Conservation (phyloP, 2,797 vertebrate species). For the Melopsittacus undulatus region DNA sequence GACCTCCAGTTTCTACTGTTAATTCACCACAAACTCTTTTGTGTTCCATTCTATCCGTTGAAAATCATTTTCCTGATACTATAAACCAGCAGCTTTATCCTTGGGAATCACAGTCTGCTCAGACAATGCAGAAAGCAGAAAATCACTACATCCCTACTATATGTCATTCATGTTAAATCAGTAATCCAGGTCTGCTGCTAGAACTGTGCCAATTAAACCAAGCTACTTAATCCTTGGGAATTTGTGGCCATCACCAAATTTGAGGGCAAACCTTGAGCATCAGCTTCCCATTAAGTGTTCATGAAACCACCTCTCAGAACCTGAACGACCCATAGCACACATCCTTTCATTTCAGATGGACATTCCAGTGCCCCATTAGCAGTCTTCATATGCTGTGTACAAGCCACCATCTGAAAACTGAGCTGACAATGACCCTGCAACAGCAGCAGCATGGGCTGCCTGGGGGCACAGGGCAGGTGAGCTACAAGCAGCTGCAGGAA, state of each 20-base stretch:
- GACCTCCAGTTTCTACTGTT: background rate
- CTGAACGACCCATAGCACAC: background rate
- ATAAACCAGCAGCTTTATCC: background rate
- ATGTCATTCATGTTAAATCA: fast-evolving
- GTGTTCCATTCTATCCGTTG: fast-evolving
- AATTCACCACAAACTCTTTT: background rate
- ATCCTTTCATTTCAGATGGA: fast-evolving
- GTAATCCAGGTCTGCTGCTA: background rate
- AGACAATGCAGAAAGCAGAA: background rate
- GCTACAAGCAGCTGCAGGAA: background rate
- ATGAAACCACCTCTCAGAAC: fast-evolving
- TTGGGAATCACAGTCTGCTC: background rate
- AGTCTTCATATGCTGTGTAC: fast-evolving
- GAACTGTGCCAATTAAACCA: background rate
- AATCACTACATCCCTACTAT: fast-evolving
- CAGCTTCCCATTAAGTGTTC: background rate
- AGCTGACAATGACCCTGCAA: background rate
- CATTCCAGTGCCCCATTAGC: background rate
- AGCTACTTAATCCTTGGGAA: background rate
- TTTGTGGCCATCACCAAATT: fast-evolving
- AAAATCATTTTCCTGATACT: background rate
- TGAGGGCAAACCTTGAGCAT: background rate
- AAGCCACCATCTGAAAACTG: too few relatives aligned
- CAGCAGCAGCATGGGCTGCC: background rate
- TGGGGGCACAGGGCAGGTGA: too few relatives aligned